phyloP scores from a whole-genome alignment of 2,113 vertebrate genomes.

The Gavia stellata region DNA sequence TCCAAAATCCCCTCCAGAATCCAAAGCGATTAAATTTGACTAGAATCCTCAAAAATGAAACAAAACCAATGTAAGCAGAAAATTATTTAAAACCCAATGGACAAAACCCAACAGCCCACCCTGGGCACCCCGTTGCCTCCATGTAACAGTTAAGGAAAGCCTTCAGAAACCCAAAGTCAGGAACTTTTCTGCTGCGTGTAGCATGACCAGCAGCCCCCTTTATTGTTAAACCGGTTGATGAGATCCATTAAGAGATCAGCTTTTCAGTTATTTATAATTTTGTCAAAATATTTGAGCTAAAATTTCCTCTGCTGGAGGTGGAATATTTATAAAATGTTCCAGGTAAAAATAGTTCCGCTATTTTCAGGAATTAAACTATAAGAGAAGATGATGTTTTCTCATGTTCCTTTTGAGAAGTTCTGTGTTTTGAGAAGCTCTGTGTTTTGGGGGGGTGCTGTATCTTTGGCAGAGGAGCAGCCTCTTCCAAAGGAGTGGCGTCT shows the following conservation, averaged over 20 bases:
- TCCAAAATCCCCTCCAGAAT: not conserved
- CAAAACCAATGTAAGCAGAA: not conserved
- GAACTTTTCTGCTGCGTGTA: not conserved
- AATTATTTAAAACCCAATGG: not conserved
- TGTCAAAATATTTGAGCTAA: conserved; percentile 46
- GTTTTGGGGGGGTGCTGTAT: not conserved
- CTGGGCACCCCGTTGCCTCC: not conserved
- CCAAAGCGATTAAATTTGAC: not conserved
- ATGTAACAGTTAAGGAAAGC: not conserved
- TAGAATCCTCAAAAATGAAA: not conserved
- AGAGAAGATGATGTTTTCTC: not conserved
- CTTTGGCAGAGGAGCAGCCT: not conserved
- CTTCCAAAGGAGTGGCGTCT: not conserved
- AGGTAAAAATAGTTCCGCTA: conserved; percentile 28
- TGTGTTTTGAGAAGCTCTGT: too few species aligned
- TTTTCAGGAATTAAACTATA: not conserved
- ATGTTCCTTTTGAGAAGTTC: not conserved
- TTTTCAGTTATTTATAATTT: conserved; percentile 15
- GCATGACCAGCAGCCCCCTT: not conserved
- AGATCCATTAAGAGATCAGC: not conserved
- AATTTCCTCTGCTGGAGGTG: conserved; percentile 12
- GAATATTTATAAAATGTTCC: conserved; percentile 32
- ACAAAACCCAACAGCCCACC: not conserved
- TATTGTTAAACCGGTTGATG: not conserved
- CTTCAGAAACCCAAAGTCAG: not conserved